phyloP scores from a whole-genome alignment of 1,140 invertebrate genomes.

The Alviniconcha marisindica region DNA sequence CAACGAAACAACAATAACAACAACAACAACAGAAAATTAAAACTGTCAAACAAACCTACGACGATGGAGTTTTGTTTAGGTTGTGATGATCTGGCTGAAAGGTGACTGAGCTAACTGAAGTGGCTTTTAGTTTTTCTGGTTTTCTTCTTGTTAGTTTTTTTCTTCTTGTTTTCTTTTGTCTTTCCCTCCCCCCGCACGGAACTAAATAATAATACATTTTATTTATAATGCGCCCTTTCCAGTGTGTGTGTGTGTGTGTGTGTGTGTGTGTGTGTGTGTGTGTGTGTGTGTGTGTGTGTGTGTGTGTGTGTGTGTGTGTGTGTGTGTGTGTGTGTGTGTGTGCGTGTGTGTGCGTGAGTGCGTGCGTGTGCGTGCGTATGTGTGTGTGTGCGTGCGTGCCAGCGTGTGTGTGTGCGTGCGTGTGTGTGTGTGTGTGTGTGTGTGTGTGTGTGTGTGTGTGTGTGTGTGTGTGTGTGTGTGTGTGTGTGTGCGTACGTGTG shows the following conservation, averaged over 20 bases:
- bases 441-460: conserved; percentile 16
- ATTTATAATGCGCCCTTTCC: too few species aligned
- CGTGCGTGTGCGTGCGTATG: neutral
- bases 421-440: conserved; percentile 2
- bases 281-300: conserved; percentile 17
- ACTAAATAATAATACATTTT: too few species aligned
- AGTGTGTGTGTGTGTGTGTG: conserved; percentile 2
- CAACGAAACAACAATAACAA: too few species aligned
- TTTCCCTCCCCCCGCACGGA: too few species aligned
- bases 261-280: conserved; percentile 9
- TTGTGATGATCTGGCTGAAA: too few species aligned
- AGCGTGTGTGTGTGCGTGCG: neutral
- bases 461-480: neutral
- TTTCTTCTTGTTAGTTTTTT: too few species aligned
- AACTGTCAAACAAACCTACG: too few species aligned
- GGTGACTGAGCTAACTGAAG: too few species aligned
- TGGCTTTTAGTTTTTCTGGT: too few species aligned
- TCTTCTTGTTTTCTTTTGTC: too few species aligned
- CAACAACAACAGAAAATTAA: too few species aligned
- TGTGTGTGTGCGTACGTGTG: neutral
- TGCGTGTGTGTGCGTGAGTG: neutral
- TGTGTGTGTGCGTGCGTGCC: neutral
- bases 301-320: conserved; percentile 6
- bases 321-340: conserved; percentile 17
- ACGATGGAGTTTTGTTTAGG: too few species aligned